phyloP scores from a whole-genome alignment of 2,888 invertebrate species.

The Marronus borbonicus region DNA sequence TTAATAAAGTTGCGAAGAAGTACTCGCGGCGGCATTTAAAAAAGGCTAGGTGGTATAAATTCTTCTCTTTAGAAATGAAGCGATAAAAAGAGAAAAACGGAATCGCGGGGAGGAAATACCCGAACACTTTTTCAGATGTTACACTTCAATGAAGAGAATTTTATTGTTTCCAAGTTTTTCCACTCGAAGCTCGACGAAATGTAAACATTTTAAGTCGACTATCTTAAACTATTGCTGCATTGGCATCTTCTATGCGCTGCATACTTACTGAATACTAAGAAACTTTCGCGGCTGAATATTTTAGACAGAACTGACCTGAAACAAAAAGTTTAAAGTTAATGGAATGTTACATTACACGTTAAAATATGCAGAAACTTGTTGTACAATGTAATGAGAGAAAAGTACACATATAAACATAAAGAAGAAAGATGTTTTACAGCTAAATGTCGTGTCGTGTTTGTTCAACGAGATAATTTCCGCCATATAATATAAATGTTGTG shows the following conservation, averaged over 20 bases:
- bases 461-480: too few species aligned
- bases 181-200: slow-evolving; percentile 12
- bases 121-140: slow-evolving; percentile 21
- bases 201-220: slow-evolving; percentile 31
- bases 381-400: too few species aligned
- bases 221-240: slow-evolving; percentile 22
- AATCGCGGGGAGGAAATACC: slow-evolving; percentile 5
- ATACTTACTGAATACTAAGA: slow-evolving; percentile 15
- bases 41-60: slow-evolving; percentile 24
- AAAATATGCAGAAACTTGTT: background rate
- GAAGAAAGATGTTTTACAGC: too few species aligned
- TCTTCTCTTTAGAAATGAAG: background rate
- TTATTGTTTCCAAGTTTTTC: slow-evolving; percentile 25
- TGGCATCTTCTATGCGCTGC: background rate
- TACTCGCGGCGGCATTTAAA: slow-evolving; percentile 5
- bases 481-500: too few species aligned
- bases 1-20: slow-evolving; percentile 30
- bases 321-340: slow-evolving; percentile 14
- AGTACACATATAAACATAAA: too few species aligned
- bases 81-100: background rate
- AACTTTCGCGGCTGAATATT: background rate
- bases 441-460: too few species aligned
- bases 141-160: slow-evolving; percentile 14
- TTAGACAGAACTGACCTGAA: slow-evolving; percentile 26
- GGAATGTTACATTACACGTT: background rate